These are phyloP conservation scores for Entomyzon cyanotis DNA, from an alignment of 2,113 vertebrate genomes.

Conservation along the genomic window DNA sequence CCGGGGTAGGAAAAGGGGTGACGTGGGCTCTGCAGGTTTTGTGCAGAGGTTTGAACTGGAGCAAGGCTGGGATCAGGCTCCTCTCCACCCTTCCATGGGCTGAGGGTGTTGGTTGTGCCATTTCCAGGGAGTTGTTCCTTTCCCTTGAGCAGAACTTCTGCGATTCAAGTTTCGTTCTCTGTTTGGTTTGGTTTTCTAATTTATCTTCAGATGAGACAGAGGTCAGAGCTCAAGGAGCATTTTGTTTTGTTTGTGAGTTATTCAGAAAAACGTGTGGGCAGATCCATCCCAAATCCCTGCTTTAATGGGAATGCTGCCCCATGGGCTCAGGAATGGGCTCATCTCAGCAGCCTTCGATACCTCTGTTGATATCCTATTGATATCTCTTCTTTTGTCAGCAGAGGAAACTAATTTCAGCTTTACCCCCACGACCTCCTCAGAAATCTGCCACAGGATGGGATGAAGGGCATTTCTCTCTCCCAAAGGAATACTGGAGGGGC, in stretches of 20 bases:
- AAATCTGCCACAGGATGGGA: neutral
- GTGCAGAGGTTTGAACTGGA: neutral
- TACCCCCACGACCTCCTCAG: neutral
- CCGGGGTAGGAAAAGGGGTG: neutral
- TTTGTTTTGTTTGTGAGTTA: neutral
- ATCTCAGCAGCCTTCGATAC: neutral
- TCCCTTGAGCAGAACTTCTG: neutral
- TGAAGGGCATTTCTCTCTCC: neutral
- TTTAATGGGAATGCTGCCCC: neutral
- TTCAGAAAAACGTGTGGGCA: neutral
- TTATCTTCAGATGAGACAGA: neutral
- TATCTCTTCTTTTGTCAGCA: neutral
- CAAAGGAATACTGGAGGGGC: neutral
- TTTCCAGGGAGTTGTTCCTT: neutral
- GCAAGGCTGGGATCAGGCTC: neutral
- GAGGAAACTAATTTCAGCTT: neutral
- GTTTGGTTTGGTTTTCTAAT: neutral
- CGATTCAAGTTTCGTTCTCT: neutral
- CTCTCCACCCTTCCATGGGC: no score
- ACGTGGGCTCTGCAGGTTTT: neutral
- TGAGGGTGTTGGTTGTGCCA: neutral
- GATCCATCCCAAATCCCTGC: neutral
- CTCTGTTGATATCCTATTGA: neutral
- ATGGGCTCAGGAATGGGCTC: neutral
- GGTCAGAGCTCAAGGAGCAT: neutral